Evolutionary conservation across 2,888 invertebrate genomes (phyloP).

Genomic region (Sinohyriopsis cumingii): DNA sequence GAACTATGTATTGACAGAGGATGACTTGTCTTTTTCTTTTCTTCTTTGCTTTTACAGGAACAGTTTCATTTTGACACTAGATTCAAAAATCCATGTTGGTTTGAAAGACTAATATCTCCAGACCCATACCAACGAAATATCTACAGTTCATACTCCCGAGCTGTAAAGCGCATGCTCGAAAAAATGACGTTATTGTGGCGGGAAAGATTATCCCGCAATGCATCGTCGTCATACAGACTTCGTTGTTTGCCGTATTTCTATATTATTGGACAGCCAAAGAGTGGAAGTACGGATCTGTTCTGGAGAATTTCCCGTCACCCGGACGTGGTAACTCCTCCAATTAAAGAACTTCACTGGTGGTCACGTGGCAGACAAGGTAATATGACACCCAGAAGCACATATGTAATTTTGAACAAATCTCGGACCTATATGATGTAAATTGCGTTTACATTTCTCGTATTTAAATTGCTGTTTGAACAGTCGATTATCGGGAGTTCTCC

Average conservation of each 20-base stretch:
- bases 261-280: conserved; percentile 62
- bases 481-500: no score
- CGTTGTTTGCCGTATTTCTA: conserved; percentile 90
- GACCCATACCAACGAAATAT: conserved; percentile 52
- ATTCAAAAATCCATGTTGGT: conserved; percentile 64
- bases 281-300: conserved; percentile 62
- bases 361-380: conserved; percentile 55
- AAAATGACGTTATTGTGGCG: conserved; percentile 9
- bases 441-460: no score
- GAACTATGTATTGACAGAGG: no score
- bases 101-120: conserved; percentile 38
- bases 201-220: conserved; percentile 9
- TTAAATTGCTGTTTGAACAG: no score
- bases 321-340: conserved; percentile 52
- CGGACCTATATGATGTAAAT: no score
- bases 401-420: no score
- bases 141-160: conserved; percentile 36
- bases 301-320: conserved; percentile 53
- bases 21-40: no score
- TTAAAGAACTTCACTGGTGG: conserved; percentile 67
- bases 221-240: conserved; percentile 29
- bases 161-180: conserved; percentile 19
- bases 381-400: not conserved
- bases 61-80: conserved; percentile 41
- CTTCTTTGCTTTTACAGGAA: conserved; percentile 34